Percentiles rank a stretch among this genome's conserved stretches.
Evolutionary conservation across 2,888 invertebrate species (phyloP).

Genomic region (Galeopsomyia nigrocyanea): DNA sequence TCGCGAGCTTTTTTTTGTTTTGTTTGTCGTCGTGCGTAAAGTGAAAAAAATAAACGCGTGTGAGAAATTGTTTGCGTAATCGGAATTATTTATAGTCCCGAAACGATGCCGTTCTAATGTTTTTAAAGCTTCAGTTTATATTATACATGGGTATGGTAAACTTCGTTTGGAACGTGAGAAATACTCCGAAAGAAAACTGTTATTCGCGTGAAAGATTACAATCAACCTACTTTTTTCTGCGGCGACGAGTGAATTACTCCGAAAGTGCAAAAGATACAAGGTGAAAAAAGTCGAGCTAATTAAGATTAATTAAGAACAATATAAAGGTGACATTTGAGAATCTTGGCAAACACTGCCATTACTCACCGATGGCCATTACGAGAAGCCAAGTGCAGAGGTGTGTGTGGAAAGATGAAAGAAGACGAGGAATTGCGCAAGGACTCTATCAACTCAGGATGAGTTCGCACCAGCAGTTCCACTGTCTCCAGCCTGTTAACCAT

Average conservation of each 20-base stretch:
- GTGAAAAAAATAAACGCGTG: background rate
- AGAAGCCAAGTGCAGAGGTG: conserved; percentile 93
- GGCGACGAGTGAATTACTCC: background rate
- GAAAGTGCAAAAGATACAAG: background rate
- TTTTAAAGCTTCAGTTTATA: too few relatives aligned
- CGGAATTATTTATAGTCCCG: conserved; percentile 10
- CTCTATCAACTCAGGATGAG: conserved; percentile 86
- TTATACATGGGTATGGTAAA: too few relatives aligned
- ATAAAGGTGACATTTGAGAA: conserved; percentile 17
- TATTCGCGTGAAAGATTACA: too few relatives aligned
- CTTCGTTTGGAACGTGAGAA: too few relatives aligned
- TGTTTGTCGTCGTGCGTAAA: background rate
- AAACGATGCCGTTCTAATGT: too few relatives aligned
- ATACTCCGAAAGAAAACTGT: too few relatives aligned
- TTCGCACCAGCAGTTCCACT: conserved; percentile 87
- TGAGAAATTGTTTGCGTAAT: background rate
- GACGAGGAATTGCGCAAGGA: conserved; percentile 74
- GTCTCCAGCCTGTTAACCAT: conserved; percentile 79
- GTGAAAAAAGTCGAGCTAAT: conserved; percentile 18
- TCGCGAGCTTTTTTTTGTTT: conserved; percentile 4
- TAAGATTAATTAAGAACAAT: conserved; percentile 21
- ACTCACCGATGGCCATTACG: conserved; percentile 92
- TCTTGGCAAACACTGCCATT: conserved; percentile 26
- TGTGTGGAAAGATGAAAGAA: conserved; percentile 76
- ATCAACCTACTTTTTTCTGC: too few relatives aligned